phyloP scores from a whole-genome alignment of 2,888 invertebrate species.

The Plagiodera versicolora region DNA sequence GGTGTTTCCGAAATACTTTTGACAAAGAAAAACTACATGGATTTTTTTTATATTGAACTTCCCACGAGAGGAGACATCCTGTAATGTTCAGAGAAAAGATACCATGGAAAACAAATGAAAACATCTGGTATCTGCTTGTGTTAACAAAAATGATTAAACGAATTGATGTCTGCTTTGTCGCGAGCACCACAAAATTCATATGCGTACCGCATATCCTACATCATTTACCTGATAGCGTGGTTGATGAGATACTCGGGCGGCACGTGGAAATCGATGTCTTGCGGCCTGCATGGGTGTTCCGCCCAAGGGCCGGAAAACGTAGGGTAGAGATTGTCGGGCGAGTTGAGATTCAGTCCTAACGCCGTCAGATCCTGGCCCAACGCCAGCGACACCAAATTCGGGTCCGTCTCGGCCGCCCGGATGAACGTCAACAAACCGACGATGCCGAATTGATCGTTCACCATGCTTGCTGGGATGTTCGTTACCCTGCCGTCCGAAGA shows the following conservation, averaged over 20 bases:
- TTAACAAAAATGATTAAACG: no score
- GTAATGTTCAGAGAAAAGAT: no score
- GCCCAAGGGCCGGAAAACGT: slow-evolving; percentile 99
- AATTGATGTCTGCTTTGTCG: no score
- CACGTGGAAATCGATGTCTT: slow-evolving; percentile 98
- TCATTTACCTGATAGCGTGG: slow-evolving; percentile 75
- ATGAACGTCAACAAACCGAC: slow-evolving; percentile 98
- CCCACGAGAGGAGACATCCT: no score
- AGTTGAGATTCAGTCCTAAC: slow-evolving; percentile 96
- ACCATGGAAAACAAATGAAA: no score
- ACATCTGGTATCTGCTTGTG: no score
- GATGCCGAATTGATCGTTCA: slow-evolving; percentile 99
- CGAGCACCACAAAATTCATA: no score
- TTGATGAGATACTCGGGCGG: slow-evolving; percentile 99
- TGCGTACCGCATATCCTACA: not conserved
- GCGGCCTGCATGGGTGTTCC: slow-evolving; percentile 95
- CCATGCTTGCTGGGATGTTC: slow-evolving; percentile 98
- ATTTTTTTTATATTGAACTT: no score
- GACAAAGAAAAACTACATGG: no score
- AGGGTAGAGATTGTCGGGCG: slow-evolving; percentile 96
- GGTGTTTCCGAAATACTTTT: no score
- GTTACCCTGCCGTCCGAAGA: slow-evolving; percentile 97
- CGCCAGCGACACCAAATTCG: slow-evolving; percentile 93
- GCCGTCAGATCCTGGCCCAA: slow-evolving; percentile 98
- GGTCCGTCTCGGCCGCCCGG: slow-evolving; percentile 95